phyloP scores from a whole-genome alignment of 1,140 invertebrate species.

The Andricus grossulariae region DNA sequence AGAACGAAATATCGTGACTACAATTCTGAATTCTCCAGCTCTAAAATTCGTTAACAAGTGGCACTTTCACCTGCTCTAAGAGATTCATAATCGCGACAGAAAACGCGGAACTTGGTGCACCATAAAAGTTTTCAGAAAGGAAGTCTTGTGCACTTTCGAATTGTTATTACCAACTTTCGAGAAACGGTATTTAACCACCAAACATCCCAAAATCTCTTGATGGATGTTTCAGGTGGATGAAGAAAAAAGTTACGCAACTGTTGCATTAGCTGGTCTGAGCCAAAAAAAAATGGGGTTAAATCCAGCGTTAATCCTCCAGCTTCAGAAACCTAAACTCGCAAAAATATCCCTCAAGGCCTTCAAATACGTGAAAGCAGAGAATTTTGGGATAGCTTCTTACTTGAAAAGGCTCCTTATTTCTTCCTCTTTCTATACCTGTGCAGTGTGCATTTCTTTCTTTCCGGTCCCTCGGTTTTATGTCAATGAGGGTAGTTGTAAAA shows the following conservation, averaged over 20 bases:
- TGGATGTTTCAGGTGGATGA: constrained; percentile 15
- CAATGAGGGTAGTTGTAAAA: constrained; percentile 46
- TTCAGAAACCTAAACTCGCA: constrained; percentile 37
- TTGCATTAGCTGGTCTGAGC: background rate
- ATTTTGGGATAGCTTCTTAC: background rate
- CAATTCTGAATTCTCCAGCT: constrained; percentile 40
- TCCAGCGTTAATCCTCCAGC: constrained; percentile 47
- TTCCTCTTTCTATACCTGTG: background rate
- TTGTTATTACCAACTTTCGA: constrained; percentile 44
- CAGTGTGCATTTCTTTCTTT: constrained; percentile 3
- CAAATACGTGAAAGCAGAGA: constrained; percentile 42
- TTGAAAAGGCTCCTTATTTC: background rate
- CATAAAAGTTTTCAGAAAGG: constrained; percentile 40
- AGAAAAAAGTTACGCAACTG: constrained; percentile 40
- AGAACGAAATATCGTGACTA: constrained; percentile 24
- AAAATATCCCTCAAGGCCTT: too few species aligned
- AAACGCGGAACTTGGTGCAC: constrained; percentile 22
- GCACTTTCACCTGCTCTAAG: constrained; percentile 45
- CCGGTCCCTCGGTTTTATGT: constrained; percentile 15
- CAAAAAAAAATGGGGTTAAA: constrained; percentile 58
- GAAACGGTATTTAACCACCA: constrained; percentile 20
- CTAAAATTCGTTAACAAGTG: constrained; percentile 31
- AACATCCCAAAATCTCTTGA: constrained; percentile 11
- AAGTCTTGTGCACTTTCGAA: constrained; percentile 38
- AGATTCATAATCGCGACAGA: constrained; percentile 40